phyloP scores from a whole-genome alignment of 2,888 invertebrate genomes.

The Eudemis profundana region DNA sequence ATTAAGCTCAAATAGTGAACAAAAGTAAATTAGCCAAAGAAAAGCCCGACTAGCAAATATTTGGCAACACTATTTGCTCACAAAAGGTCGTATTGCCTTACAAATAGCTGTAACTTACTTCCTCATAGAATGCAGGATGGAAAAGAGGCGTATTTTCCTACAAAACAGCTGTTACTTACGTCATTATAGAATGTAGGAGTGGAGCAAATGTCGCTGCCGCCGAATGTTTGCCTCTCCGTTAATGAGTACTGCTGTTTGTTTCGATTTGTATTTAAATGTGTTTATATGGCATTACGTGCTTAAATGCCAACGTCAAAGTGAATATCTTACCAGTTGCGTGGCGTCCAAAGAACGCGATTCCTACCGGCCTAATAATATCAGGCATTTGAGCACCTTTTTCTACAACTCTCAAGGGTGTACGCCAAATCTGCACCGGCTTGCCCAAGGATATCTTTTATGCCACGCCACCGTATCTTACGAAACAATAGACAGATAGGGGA shows the following conservation, averaged over 20 bases:
- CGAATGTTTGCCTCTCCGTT: slow-evolving; percentile 1
- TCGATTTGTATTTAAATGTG: slow-evolving; percentile 28
- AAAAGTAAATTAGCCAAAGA: slow-evolving; percentile 12
- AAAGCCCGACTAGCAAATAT: slow-evolving; percentile 2
- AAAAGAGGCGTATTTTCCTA: neutral
- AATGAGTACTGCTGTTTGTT: slow-evolving; percentile 21
- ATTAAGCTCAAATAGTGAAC: slow-evolving; percentile 8
- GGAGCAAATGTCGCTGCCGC: neutral
- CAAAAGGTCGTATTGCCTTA: neutral
- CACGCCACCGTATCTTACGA: too few relatives aligned
- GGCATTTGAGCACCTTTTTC: too few relatives aligned
- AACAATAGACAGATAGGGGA: too few relatives aligned
- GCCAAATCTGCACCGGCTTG: too few relatives aligned
- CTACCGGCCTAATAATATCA: too few relatives aligned
- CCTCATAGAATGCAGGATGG: neutral
- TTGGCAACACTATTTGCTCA: neutral
- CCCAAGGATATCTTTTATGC: too few relatives aligned
- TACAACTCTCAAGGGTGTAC: too few relatives aligned
- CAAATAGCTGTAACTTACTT: neutral
- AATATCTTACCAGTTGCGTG: neutral
- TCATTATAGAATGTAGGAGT: neutral
- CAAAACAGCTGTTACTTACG: neutral
- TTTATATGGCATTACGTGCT: slow-evolving; percentile 15
- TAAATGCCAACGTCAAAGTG: slow-evolving; percentile 16
- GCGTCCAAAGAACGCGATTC: too few relatives aligned